A percentile compares a stretch with the other conserved stretches of the same genome.
These are phyloP conservation scores for Struthio camelus DNA, from an alignment of 2,113 vertebrate species.

Conservation along the genomic window DNA sequence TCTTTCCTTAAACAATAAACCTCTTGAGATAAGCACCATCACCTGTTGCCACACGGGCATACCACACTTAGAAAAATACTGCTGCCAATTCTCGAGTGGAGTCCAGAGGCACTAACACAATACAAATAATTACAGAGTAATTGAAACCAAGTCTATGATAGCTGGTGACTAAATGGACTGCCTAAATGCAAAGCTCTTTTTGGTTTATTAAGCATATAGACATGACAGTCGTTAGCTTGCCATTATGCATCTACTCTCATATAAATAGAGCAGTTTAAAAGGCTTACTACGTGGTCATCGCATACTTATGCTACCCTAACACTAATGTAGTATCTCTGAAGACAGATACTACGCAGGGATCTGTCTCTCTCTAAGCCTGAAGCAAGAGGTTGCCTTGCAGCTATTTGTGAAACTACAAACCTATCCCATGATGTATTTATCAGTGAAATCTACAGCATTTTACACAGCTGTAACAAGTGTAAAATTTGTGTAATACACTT, in stretches of 20 bases:
- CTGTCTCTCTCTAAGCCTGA: neutral
- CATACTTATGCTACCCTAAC: slow-evolving; percentile 14
- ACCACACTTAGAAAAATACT: neutral
- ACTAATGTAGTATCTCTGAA: neutral
- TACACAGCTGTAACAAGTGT: neutral
- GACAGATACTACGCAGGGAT: neutral
- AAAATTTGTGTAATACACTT: neutral
- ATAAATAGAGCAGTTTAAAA: slow-evolving; percentile 10
- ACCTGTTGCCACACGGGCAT: neutral
- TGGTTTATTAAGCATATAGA: neutral
- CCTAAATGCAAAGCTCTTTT: neutral
- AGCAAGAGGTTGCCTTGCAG: neutral
- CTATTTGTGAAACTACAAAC: neutral
- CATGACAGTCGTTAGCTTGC: neutral
- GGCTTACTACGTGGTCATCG: neutral
- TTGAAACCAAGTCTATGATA: neutral
- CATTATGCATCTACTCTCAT: neutral
- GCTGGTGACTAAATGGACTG: neutral
- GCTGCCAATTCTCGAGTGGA: neutral
- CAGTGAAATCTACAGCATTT: neutral
- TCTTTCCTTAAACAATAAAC: neutral
- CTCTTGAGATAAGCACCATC: neutral
- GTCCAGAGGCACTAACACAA: neutral
- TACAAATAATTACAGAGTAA: neutral
- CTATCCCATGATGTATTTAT: neutral